Percentiles rank a stretch among this genome's conserved stretches.
Conservation (phyloP, 2,888 invertebrate species). For the Hydropsyche betteni region DNA sequence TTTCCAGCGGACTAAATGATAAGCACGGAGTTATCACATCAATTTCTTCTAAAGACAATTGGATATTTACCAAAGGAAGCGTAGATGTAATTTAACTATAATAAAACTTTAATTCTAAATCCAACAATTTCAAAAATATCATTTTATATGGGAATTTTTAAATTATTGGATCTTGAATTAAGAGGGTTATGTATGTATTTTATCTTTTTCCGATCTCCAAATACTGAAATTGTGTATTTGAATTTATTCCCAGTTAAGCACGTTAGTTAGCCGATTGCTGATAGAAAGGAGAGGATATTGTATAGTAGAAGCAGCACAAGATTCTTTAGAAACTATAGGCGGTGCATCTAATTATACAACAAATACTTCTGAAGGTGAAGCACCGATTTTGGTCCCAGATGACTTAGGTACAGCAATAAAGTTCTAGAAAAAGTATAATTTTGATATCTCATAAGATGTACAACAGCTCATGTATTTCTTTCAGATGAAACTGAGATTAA, state of each 20-base stretch:
- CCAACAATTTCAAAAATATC: neutral
- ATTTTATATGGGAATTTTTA: neutral
- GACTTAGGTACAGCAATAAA: constrained; percentile 57
- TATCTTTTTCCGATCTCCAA: neutral
- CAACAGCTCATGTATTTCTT: neutral
- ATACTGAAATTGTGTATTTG: constrained; percentile 1
- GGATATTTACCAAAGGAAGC: constrained; percentile 50
- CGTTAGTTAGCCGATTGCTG: constrained; percentile 64
- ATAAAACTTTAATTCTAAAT: neutral
- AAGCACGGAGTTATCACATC: constrained; percentile 56
- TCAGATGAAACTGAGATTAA: constrained; percentile 57
- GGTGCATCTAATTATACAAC: constrained; percentile 52
- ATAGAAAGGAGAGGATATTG: constrained; percentile 67
- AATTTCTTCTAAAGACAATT: constrained; percentile 47
- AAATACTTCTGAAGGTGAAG: neutral
- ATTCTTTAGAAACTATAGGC: constrained; percentile 63
- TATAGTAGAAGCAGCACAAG: constrained; percentile 72
- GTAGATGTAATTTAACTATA: constrained; percentile 41
- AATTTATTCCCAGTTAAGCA: constrained; percentile 59
- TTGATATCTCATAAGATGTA: neutral
- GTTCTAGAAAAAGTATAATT: neutral
- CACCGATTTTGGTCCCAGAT: constrained; percentile 52
- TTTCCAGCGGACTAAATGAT: constrained; percentile 54
- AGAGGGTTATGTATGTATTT: constrained; percentile 39
- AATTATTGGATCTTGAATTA: constrained; percentile 30